phyloP scores from a whole-genome alignment of 2,888 invertebrate species.

The Ditula angustiorana region DNA sequence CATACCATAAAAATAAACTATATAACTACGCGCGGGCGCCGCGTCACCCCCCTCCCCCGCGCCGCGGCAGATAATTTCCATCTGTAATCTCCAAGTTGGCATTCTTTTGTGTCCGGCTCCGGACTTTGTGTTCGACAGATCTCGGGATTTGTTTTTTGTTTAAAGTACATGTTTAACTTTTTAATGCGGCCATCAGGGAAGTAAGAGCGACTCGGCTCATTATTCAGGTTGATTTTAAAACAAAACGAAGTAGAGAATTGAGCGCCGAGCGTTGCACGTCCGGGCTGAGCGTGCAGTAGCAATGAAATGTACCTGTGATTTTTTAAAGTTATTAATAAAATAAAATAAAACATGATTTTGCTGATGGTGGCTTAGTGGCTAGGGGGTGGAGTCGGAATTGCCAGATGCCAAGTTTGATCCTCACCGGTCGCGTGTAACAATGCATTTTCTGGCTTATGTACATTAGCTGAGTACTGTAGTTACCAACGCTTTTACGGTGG shows the following conservation, averaged over 20 bases:
- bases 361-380: too few relatives aligned
- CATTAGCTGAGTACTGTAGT: too few relatives aligned
- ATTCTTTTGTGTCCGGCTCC: constrained; percentile 27
- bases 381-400: too few relatives aligned
- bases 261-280: neutral
- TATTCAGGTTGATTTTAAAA: neutral
- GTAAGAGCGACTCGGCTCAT: neutral
- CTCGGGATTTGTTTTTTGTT: constrained; percentile 31
- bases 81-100: constrained; percentile 25
- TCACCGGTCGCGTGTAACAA: too few relatives aligned
- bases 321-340: too few relatives aligned
- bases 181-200: constrained; percentile 10
- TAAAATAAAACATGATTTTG: too few relatives aligned
- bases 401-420: too few relatives aligned
- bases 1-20: neutral
- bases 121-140: constrained; percentile 35
- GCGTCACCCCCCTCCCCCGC: neutral
- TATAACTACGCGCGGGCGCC: neutral
- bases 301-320: too few relatives aligned
- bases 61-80: constrained; percentile 22
- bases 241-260: neutral
- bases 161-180: constrained; percentile 24
- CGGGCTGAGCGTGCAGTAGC: neutral
- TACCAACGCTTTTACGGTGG: too few relatives aligned
- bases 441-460: too few relatives aligned